Evolutionary conservation across 2,888 invertebrate species (phyloP).

Genomic region (Platycnemis pennipes): DNA sequence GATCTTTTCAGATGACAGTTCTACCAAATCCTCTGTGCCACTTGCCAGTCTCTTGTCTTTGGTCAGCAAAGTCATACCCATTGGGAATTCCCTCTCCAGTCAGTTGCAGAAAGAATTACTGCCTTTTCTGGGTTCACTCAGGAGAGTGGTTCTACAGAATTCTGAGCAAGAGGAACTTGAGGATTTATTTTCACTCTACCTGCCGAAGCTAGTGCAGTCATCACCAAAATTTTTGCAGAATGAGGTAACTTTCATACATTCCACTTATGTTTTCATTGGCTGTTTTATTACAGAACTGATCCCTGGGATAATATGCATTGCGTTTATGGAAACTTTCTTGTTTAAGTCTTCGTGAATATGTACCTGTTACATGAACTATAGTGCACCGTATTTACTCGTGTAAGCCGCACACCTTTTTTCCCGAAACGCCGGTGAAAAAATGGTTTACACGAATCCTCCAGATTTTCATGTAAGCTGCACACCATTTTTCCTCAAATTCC

Average conservation of each 20-base stretch:
- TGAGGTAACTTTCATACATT: constrained; percentile 79
- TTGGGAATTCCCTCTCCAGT: constrained; percentile 81
- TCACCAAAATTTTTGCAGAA: constrained; percentile 79
- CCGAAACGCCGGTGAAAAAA: no score
- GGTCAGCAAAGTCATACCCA: constrained; percentile 82
- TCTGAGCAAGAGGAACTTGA: constrained; percentile 74
- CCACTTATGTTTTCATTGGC: neutral
- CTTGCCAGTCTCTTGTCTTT: constrained; percentile 83
- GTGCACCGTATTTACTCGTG: no score
- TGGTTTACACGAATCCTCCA: no score
- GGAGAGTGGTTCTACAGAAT: neutral
- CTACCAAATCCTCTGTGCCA: neutral
- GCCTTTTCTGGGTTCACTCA: neutral
- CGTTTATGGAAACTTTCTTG: neutral
- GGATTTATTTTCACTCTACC: constrained; percentile 83
- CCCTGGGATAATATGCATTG: neutral
- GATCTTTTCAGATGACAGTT: neutral
- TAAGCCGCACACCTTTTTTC: no score
- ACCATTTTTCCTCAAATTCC: no score
- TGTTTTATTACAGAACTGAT: neutral
- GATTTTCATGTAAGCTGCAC: no score
- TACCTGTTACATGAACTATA: no score
- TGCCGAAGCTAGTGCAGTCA: constrained; percentile 83
- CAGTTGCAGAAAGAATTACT: constrained; percentile 82
- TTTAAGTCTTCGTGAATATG: neutral